These are phyloP conservation scores for Pemphredon lugubris DNA, from an alignment of 2,888 invertebrate species.

Conservation along the genomic window DNA sequence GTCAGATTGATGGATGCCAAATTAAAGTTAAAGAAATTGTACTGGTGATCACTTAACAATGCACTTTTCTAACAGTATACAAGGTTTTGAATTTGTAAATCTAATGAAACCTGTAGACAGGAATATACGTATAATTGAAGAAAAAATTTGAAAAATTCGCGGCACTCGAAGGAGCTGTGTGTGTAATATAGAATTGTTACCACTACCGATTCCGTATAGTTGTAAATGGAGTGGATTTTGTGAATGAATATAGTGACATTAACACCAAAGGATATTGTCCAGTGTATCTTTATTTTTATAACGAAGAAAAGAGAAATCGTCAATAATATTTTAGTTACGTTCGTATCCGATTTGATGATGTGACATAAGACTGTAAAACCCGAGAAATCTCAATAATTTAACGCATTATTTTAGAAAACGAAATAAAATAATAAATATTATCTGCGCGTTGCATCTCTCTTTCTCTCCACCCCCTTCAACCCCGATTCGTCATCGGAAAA, in stretches of 20 bases:
- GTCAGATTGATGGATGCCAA: too few relatives aligned
- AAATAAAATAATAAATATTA: not conserved
- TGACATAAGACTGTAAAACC: not conserved
- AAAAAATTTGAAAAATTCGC: conserved; percentile 35
- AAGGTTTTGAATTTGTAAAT: conserved; percentile 50
- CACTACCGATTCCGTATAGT: conserved; percentile 17
- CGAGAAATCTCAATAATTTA: not conserved
- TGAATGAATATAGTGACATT: not conserved
- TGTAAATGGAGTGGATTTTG: not conserved
- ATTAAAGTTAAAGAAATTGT: conserved; percentile 17
- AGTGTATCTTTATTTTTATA: not conserved
- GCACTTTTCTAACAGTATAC: conserved; percentile 47
- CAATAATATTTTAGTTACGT: too few relatives aligned
- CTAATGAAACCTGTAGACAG: conserved; percentile 31
- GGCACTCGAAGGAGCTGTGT: too few relatives aligned
- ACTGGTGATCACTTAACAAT: conserved; percentile 26
- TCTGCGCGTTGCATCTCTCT: not conserved
- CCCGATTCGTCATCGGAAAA: too few relatives aligned
- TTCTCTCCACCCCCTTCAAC: not conserved
- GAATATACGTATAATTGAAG: conserved; percentile 32
- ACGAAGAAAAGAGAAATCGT: not conserved
- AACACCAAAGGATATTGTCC: conserved; percentile 29
- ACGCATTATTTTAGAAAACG: not conserved
- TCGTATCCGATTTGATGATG: too few relatives aligned
- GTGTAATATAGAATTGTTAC: conserved; percentile 9